A percentile compares a stretch with the other conserved stretches of the same genome.
These are phyloP conservation scores for Catostomus latipinnis DNA, from an alignment of 2,797 vertebrate species.

Conservation along the genomic window DNA sequence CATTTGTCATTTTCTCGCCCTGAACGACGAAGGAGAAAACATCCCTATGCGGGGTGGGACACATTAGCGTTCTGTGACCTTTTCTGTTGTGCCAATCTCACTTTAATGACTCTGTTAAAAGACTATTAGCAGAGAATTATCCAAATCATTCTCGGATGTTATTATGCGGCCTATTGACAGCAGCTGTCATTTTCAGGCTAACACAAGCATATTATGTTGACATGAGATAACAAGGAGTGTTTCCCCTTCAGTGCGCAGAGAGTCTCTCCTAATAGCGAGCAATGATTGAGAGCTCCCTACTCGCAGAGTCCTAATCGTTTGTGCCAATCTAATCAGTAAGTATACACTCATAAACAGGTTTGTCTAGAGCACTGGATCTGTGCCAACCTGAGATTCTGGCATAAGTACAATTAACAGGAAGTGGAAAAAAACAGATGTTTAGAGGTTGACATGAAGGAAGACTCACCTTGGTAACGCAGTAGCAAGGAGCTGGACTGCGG, in stretches of 20 bases:
- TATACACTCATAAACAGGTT: constrained; percentile 55
- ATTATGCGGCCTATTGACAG: constrained; percentile 64
- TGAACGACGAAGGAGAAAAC: neutral
- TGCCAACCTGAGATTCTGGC: constrained; percentile 33
- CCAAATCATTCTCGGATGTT: constrained; percentile 53
- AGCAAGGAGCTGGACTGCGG: constrained; percentile 80
- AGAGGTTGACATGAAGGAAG: neutral
- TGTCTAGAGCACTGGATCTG: constrained; percentile 30
- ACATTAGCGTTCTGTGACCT: constrained; percentile 23
- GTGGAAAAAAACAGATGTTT: constrained; percentile 11
- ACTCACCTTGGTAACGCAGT: constrained; percentile 89
- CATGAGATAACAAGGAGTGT: constrained; percentile 59
- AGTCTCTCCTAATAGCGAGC: constrained; percentile 55
- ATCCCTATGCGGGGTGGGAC: neutral
- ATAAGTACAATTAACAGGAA: neutral
- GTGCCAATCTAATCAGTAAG: constrained; percentile 61
- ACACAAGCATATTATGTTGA: constrained; percentile 64
- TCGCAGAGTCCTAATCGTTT: constrained; percentile 51
- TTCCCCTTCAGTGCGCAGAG: constrained; percentile 55
- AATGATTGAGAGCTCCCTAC: constrained; percentile 53
- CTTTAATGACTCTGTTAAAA: constrained; percentile 55
- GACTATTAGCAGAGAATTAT: constrained; percentile 58
- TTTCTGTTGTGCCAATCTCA: constrained; percentile 36
- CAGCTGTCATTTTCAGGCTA: constrained; percentile 63
- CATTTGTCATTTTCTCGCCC: constrained; percentile 12